Evolutionary conservation across 2,888 invertebrate species (phyloP), one percentile per base, ranked within the genome.

Genomic region (Ceraclea dissimilis): DNA sequence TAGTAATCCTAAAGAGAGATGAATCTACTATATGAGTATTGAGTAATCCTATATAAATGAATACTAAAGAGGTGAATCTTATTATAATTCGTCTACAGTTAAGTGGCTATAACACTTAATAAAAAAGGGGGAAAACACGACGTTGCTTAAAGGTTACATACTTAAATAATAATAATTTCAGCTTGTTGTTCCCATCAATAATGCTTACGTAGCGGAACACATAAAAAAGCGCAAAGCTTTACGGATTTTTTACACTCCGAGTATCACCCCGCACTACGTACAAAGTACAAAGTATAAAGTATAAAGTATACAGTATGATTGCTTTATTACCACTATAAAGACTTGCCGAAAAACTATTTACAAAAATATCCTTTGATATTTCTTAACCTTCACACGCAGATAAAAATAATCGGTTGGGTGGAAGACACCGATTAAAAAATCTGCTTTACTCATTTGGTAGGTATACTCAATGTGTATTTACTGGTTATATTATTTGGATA

Each of bases 161-260:
- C 20, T 16, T 47, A 17, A 13, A 47, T 47, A 47, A 47, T 19
- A 47, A 47, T 47, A 47, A 47, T 20, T 19, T 19, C 47, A 19
- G 18, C 18, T 47, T 20, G 47, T 47, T 47, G 47, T 47, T 47
- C 47, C 47, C 47, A 47, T 47, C 39, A 39, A 39, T 39, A 39
- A 39, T 39, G 39, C 39, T 39, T 39, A 39, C 39, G 39, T 39
- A 39, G 39, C 39, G 39, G 39, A 39, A 39, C 39, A 39, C 39
- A 39, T 39, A 39, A 39, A 39, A 39, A 39, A 39, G 13, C 39
- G 39, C 39, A 39, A 39, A 39, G 39, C 39, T 39, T 39, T 8
- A 39, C 39, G 39, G 39, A 39, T 39, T 39, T 39, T 39, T 39
- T 39, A 39, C 39, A 39, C 39, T 39, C 39, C 16, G 39, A 39